phyloP scores from a whole-genome alignment of 2,888 invertebrate species.

The Thymelicus acteon region DNA sequence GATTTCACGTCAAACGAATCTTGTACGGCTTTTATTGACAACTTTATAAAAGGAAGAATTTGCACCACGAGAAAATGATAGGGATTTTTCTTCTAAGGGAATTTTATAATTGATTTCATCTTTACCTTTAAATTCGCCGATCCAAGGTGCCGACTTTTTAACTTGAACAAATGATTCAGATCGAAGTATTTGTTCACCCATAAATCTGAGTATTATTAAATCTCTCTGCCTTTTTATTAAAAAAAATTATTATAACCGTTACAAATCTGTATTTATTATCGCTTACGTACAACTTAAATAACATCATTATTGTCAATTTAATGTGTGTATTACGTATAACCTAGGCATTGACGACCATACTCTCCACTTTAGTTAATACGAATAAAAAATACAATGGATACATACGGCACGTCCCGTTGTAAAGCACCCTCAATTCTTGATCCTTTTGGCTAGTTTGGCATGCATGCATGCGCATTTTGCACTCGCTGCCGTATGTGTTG shows the following conservation, averaged over 20 bases:
- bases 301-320: too few species aligned
- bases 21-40: constrained; percentile 64
- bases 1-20: constrained; percentile 59
- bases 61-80: constrained; percentile 68
- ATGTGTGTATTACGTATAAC: too few species aligned
- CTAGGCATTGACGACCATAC: too few species aligned
- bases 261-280: too few species aligned
- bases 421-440: constrained; percentile 86
- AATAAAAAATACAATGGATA: constrained; percentile 39
- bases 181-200: not conserved
- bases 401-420: constrained; percentile 84
- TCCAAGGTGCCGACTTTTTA: constrained; percentile 42
- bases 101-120: constrained; percentile 70
- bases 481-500: constrained; percentile 92
- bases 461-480: constrained; percentile 91
- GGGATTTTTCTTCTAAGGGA: constrained; percentile 60
- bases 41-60: constrained; percentile 68
- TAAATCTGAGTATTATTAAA: too few species aligned
- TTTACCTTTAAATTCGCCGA: constrained; percentile 56
- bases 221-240: too few species aligned
- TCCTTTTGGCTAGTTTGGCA: constrained; percentile 89
- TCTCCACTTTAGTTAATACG: too few species aligned
- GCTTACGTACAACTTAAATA: too few species aligned
- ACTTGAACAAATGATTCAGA: constrained; percentile 21
- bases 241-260: too few species aligned